Percentiles rank a stretch among this genome's conserved stretches.
These are phyloP conservation scores for Etia nguti DNA, from an alignment of 2,113 vertebrate genomes.

Conservation along the genomic window DNA sequence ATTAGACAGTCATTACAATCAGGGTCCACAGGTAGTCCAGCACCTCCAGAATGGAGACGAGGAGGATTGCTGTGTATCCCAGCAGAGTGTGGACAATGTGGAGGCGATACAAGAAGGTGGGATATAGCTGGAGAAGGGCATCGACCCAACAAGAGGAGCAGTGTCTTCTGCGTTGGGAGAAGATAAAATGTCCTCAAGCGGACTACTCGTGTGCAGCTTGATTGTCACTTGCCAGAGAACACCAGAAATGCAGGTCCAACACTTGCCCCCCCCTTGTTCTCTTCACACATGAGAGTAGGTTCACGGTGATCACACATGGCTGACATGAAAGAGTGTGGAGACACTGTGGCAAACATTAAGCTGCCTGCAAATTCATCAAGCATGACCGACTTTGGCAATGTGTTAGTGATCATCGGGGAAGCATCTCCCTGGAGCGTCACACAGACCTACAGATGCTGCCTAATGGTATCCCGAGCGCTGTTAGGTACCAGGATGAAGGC, in stretches of 20 bases:
- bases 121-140: not conserved
- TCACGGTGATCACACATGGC: not conserved
- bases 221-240: not conserved
- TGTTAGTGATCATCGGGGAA: not conserved
- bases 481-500: not conserved
- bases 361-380: not conserved
- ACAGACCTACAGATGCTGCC: not conserved
- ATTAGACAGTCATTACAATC: not conserved
- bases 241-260: not conserved
- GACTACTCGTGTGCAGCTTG: not conserved
- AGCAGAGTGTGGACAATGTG: not conserved
- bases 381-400: not conserved
- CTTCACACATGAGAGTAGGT: not conserved
- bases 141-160: not conserved
- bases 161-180: not conserved
- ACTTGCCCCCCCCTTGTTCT: not conserved
- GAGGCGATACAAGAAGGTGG: not conserved
- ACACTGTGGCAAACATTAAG: not conserved
- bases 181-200: not conserved
- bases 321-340: not conserved
- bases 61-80: not conserved
- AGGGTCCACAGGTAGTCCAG: not conserved
- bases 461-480: not conserved
- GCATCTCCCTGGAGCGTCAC: not conserved
- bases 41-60: not conserved